These are phyloP conservation scores for fruit fly (Drosophila melanogaster) DNA, from an alignment of 1,140 invertebrate genomes.

Conservation along the genomic window Release_6_plus_ISO1_MT NT_033779.5:13198001-13198500, in stretches of 20 bases:
- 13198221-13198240: slow-evolving; percentile 80
- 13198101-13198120: slow-evolving; percentile 64
- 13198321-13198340: neutral
- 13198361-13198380: slow-evolving; percentile 73
- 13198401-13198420: slow-evolving; percentile 80
- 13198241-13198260: slow-evolving; percentile 73
- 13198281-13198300: slow-evolving; percentile 28
- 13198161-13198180: slow-evolving; percentile 80
- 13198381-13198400: slow-evolving; percentile 73
- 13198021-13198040: slow-evolving; percentile 80
- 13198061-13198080: slow-evolving; percentile 74
- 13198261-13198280: slow-evolving; percentile 59
- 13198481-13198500: slow-evolving; percentile 77
- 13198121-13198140: slow-evolving; percentile 80
- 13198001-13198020: slow-evolving; percentile 79
- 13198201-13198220: slow-evolving; percentile 68
- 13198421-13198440: slow-evolving; percentile 64
- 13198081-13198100: slow-evolving; percentile 76
- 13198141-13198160: slow-evolving; percentile 75
- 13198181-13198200: slow-evolving; percentile 74
- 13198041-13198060: slow-evolving; percentile 75
- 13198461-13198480: slow-evolving; percentile 70
- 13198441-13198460: slow-evolving; percentile 69
- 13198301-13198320: neutral
- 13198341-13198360: slow-evolving; percentile 77